phyloP scores from a whole-genome alignment of 1,140 invertebrate genomes.

The Solen grandis region DNA sequence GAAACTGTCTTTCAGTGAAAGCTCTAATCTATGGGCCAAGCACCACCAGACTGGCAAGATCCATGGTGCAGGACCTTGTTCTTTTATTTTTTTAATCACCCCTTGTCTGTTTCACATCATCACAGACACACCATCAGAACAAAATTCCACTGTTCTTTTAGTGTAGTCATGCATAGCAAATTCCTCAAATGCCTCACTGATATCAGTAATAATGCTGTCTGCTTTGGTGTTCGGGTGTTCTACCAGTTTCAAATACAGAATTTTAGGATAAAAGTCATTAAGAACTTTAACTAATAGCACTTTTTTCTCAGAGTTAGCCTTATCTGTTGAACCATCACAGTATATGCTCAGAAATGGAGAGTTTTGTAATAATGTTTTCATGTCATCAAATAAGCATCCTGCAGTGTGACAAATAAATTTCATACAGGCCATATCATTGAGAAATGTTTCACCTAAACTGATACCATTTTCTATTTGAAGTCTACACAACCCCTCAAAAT shows the following conservation, averaged over 20 bases:
- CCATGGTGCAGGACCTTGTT: conserved; percentile 9
- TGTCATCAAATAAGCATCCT: conserved; percentile 5
- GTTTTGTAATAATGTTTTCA: not conserved
- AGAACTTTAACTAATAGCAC: not conserved
- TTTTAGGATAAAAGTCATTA: conserved; percentile 11
- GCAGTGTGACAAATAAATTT: not conserved
- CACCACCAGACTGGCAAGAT: conserved; percentile 55
- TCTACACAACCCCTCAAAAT: too few relatives aligned
- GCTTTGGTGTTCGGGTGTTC: conserved; percentile 9
- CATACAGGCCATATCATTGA: not conserved
- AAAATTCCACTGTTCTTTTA: conserved; percentile 28
- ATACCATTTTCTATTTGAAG: not conserved
- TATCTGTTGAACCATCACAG: conserved; percentile 26
- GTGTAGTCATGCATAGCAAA: not conserved
- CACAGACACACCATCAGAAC: conserved; percentile 46
- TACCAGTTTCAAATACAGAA: not conserved
- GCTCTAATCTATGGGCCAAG: conserved; percentile 48
- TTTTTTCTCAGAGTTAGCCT: conserved; percentile 2
- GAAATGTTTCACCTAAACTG: conserved; percentile 4
- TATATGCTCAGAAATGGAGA: conserved; percentile 20
- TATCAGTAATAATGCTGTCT: not conserved
- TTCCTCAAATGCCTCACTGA: conserved; percentile 8
- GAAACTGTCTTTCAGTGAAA: conserved; percentile 55
- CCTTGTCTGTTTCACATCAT: conserved; percentile 19
- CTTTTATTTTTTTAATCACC: conserved; percentile 27